Base-by-base conservation (phyloP, 23 tunicate genomes). In the Halocynthia aurantium region DNA sequence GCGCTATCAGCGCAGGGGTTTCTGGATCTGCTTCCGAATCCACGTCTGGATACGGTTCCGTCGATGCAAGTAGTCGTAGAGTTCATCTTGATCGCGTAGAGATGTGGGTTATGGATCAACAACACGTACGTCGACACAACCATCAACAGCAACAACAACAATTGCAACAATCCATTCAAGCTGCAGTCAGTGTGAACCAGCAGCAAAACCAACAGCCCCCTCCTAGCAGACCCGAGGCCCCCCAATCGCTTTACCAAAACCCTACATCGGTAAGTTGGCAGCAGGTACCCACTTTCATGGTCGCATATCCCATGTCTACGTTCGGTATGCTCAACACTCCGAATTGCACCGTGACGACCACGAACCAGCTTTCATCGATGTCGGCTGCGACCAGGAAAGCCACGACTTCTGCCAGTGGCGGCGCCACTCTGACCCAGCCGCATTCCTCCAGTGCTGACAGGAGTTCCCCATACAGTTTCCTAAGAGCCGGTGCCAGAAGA, bases 61-160 rank as follows among this genome's bases (percentile, higher is more conserved):
- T 69, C 13, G 96, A 89, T 75, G 82, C 89, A 22, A 89, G 71
- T 56, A 75, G 73, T 53, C 86, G 81, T 20, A 82, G 71, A 15
- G 85, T 83, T 8, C 85, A 84, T 7, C 85, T 80, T 53, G 96
- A 89, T 52, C 70, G 88, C 52, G 96, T 89, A 6, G 96, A 89
- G 68, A 84, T 84, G 88, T 89, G 96, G 96, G 89, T 89, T 0
- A 71, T 87, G 19, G 96, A 89, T 13, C 95, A 88, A 62, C 96
- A 89, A 69, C 87, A 89, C 64, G 96, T 89, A 7, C 96, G 96
- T 6, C 78, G 78, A 15, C 78, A 55, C 51, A 56, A 53, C 21
- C 22, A 40, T 20, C 21, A 21, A 51, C 50, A 50, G 31, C 94
- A 83, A 49, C 77, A 78, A 22, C 73, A 40, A 12, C 19, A 71